A percentile compares a stretch with the other conserved stretches of the same genome.
phyloP scores from a whole-genome alignment of 2,888 invertebrate species.

The Plusia festucae region DNA sequence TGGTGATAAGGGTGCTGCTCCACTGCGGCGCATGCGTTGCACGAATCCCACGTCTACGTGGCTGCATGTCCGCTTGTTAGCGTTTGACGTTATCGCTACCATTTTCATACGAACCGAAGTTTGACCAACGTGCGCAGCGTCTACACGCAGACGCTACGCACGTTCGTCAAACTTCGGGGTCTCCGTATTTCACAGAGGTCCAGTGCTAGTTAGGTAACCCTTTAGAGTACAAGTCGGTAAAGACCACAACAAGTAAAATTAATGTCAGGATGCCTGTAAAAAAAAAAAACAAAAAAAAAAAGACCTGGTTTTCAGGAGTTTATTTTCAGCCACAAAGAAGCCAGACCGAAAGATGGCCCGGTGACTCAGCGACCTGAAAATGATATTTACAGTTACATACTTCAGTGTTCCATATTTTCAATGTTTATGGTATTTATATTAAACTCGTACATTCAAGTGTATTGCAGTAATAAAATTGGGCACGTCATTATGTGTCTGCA shows the following conservation, averaged over 20 bases:
- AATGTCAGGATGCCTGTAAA: neutral
- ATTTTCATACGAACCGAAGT: too few relatives aligned
- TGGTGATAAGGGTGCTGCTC: too few relatives aligned
- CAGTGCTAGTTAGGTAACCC: neutral
- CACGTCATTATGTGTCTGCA: constrained; percentile 4
- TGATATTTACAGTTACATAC: neutral
- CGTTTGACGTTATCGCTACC: too few relatives aligned
- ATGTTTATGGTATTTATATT: constrained; percentile 4
- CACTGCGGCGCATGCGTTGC: too few relatives aligned
- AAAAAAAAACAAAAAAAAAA: too few relatives aligned
- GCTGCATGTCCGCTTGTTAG: too few relatives aligned
- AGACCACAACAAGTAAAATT: neutral
- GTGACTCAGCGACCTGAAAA: constrained; percentile 13
- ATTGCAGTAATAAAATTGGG: neutral
- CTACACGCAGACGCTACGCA: too few relatives aligned
- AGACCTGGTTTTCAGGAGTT: neutral
- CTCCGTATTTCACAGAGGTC: too few relatives aligned
- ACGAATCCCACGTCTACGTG: too few relatives aligned
- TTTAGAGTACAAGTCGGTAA: neutral
- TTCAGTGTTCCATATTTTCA: neutral
- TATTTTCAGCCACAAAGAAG: constrained; percentile 35
- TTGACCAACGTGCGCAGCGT: too few relatives aligned
- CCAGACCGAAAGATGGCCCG: neutral
- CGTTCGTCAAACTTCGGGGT: too few relatives aligned
- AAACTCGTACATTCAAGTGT: constrained; percentile 4